Percentiles rank a stretch among this genome's conserved stretches.
These are phyloP conservation scores for Ptychadena robeensis DNA, from an alignment of 2,797 vertebrate species.

Conservation along the genomic window DNA sequence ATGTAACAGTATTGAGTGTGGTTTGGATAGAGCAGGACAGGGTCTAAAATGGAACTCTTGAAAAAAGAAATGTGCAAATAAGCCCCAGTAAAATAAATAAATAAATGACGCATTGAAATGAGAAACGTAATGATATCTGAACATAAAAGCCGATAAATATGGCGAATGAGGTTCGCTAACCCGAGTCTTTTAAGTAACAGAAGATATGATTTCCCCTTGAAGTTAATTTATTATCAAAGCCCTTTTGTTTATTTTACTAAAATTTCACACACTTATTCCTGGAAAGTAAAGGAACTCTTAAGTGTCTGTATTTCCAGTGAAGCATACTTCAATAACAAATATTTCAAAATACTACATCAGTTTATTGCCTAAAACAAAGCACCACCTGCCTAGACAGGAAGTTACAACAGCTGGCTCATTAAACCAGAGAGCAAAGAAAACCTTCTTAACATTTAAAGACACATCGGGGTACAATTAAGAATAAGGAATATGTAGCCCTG, in stretches of 20 bases:
- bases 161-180: background rate
- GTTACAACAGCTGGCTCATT: constrained; percentile 60
- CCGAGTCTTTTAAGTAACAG: background rate
- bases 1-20: too few relatives aligned
- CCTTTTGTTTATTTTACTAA: constrained; percentile 27
- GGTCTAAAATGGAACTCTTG: background rate
- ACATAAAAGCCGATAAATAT: background rate
- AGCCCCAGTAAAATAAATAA: too few relatives aligned
- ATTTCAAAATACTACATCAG: constrained; percentile 40
- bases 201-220: background rate
- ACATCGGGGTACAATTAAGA: constrained; percentile 61
- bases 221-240: background rate
- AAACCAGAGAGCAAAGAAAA: constrained; percentile 58
- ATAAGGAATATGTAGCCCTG: constrained; percentile 35
- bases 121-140: background rate
- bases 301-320: constrained; percentile 24
- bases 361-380: constrained; percentile 49
- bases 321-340: constrained; percentile 44
- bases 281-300: constrained; percentile 1
- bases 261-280: constrained; percentile 12
- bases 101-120: background rate
- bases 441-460: constrained; percentile 49
- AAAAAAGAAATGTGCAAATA: too few relatives aligned
- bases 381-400: constrained; percentile 55
- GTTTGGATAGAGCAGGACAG: background rate